Base-by-base conservation (phyloP, 1,140 invertebrate species). In the Drosophila nigrodunni region DNA sequence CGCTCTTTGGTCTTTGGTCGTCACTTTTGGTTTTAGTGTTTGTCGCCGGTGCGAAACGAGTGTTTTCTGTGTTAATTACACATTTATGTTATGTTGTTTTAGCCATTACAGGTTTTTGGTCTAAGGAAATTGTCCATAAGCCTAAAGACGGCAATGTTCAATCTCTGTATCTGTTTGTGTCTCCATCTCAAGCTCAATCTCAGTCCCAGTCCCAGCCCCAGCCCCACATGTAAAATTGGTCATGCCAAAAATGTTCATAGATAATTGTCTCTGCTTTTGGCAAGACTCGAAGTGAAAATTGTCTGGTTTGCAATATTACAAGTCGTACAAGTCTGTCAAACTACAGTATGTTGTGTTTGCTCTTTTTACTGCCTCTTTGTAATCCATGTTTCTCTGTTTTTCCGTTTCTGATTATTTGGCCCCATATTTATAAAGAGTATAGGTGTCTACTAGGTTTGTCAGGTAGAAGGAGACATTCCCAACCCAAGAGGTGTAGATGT, bases 251-350 rank as follows among this genome's bases (percentile, higher is more conserved):
- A 49, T 77, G 81, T 67, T 64, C 65, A 66, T 47, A 61, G 74
- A 78, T 85, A 85, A 87, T 87, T 82, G 82, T 79, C 49, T 76
- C 72, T 76, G 64, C 60, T 70, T 87, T 79, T 79, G 77, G 79
- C 68, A 11, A 57, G 66, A 79, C 71, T 71, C 59, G 46, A 65
- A 82, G 83, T 85, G 83, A 87, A 88, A 87, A 87, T 87, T 73
- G 74, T 50, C 62, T 43, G 52, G 15, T 49, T 30, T 43, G 30
- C 15, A 49, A 15, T 30, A 11, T 49, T 64, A 37, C 46, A 59
- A 43, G 35, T 58, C 3, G 25, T 30, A 7, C 46, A 49, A 43
- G 35, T 58, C 3, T 39, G 13, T 10, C 46, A 49, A 43, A 34
- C 10, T 41, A 21, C 30, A 47, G 13, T 41, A 41, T 49, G 52